Evolutionary conservation across 2,888 invertebrate species (phyloP), one percentile per base, ranked within the genome.

Genomic region (Odontocolon sp.): DNA sequence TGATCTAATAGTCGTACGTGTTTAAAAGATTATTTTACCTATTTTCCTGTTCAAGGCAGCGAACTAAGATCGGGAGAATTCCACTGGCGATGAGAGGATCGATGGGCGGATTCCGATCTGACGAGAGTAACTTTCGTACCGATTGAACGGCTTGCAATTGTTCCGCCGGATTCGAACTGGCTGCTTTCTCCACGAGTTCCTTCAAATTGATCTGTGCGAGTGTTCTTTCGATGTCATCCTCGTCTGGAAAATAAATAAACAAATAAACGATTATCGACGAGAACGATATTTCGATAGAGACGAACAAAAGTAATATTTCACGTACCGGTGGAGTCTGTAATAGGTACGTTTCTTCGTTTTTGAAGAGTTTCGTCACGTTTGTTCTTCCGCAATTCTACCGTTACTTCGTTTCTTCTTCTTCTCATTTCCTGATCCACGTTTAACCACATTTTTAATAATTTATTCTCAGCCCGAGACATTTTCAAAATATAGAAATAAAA

Each of bases 81-180:
- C 98, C 98, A 89, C 97, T 96, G 47, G 94, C 92, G 85, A 99
- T 99, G 81, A 99, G 92, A 80, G 96, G 96, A 92, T 99, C 98
- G 86, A 99, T 99, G 18, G 99, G 99, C 82, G 99, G 99, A 93
- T 99, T 99, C 86, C 97, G 95, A 91, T 99, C 99, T 80, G 98
- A 98, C 5, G 99, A 99, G 33, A 99, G 92, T 84, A 99, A 92
- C 91, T 99, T 99, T 83, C 99, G 94, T 76, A 98, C 98, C 66
- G 97, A 95, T 91, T 99, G 98, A 21, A 99, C 98, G 63, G 99
- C 98, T 82, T 93, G 93, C 83, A 99, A 93, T 91, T 98, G 98
- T 82, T 95, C 93, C 4, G 93, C 94, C 23, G 97, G 95, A 87
- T 96, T 95, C 31, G 94, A 92, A 90, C 96, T 95, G 8, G 94